phyloP scores from a whole-genome alignment of 2,888 invertebrate species.

The Drosophila limbata region DNA sequence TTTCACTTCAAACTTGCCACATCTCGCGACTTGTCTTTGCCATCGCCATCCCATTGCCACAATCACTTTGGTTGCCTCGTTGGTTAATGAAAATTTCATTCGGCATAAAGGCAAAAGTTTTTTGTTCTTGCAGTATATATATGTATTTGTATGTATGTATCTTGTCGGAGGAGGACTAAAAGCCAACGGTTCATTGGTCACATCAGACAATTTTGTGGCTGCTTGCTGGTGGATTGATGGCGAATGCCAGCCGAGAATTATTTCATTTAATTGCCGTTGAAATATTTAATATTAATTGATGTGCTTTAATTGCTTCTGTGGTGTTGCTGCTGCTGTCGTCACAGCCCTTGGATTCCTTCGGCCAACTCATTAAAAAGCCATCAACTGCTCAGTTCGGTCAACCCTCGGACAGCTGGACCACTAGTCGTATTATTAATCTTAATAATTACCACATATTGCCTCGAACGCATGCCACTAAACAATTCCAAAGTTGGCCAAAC shows the following conservation, averaged over 20 bases:
- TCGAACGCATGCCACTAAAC: conserved; percentile 61
- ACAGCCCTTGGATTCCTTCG: conserved; percentile 11
- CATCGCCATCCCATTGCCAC: conserved; percentile 31
- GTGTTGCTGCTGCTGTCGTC: conserved; percentile 19
- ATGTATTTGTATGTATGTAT: background rate
- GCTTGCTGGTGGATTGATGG: conserved; percentile 42
- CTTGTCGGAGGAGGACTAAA: conserved; percentile 23
- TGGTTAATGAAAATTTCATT: conserved; percentile 79
- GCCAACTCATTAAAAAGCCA: conserved; percentile 77
- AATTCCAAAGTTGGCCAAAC: conserved; percentile 50
- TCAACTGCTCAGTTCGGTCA: conserved; percentile 44
- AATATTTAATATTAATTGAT: conserved; percentile 82
- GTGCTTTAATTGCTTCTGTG: conserved; percentile 72
- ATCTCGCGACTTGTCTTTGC: background rate
- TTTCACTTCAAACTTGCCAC: conserved; percentile 68
- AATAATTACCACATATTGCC: conserved; percentile 69
- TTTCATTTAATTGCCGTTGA: conserved; percentile 75
- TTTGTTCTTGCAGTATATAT: conserved; percentile 12
- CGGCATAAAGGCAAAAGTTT: conserved; percentile 61
- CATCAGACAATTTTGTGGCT: conserved; percentile 55
- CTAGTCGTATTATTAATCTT: conserved; percentile 73
- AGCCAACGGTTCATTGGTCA: conserved; percentile 46
- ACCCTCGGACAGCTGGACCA: background rate
- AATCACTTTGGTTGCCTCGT: conserved; percentile 74
- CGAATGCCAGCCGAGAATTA: conserved; percentile 60